These are phyloP conservation scores for Gouania willdenowi DNA, from an alignment of 2,797 vertebrate species.

Conservation along the genomic window DNA sequence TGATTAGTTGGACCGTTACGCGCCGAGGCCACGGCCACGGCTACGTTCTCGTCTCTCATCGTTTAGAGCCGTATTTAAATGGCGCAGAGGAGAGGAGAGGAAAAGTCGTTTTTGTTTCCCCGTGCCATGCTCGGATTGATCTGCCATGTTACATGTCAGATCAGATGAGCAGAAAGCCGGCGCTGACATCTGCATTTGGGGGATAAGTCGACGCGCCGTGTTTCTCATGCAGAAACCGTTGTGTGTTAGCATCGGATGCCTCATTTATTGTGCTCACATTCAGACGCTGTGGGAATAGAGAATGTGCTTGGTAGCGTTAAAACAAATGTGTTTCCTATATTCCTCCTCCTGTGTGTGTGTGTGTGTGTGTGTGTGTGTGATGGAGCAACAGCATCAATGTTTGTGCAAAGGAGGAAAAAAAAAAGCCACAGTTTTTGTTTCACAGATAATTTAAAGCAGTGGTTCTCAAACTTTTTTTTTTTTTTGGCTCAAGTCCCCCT, in stretches of 20 bases:
- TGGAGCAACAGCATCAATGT: too few species aligned
- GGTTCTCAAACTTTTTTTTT: too few species aligned
- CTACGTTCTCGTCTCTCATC: slow-evolving; percentile 1
- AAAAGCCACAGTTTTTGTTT: too few species aligned
- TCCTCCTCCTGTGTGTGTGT: too few species aligned
- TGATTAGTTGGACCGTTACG: too few species aligned
- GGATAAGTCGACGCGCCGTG: slow-evolving; percentile 50
- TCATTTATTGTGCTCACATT: slow-evolving; percentile 30
- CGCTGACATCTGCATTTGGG: slow-evolving; percentile 80
- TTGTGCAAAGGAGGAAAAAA: too few species aligned
- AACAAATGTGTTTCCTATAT: too few species aligned
- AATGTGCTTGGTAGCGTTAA: too few species aligned
- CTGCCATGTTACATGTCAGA: slow-evolving; percentile 82
- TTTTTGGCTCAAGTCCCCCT: too few species aligned
- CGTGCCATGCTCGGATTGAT: slow-evolving; percentile 77
- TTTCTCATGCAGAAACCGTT: slow-evolving; percentile 27
- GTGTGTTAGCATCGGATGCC: slow-evolving; percentile 19
- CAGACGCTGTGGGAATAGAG: neutral
- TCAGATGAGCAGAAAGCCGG: slow-evolving; percentile 81
- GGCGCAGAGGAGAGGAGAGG: slow-evolving; percentile 2
- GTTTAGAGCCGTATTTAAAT: slow-evolving; percentile 6
- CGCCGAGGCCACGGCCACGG: too few species aligned
- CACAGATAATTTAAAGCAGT: too few species aligned
- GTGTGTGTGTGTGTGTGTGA: too few species aligned
- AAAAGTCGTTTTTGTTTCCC: slow-evolving; percentile 53